Evolutionary conservation across 2,797 vertebrate species (phyloP).

Genomic region (Podargus strigoides): DNA sequence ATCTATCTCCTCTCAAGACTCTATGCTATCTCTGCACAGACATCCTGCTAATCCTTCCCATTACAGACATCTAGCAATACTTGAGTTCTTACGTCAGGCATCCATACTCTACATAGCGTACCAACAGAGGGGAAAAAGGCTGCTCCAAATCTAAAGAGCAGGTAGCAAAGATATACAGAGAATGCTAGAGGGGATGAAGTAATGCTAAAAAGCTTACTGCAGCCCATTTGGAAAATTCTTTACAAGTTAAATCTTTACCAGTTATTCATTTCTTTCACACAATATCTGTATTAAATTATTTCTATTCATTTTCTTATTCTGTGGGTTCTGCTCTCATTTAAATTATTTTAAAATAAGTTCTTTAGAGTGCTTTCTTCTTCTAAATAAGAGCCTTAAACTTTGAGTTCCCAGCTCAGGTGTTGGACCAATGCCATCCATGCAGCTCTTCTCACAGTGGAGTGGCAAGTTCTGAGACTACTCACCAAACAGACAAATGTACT

Average conservation of each 20-base stretch:
- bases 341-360: not conserved
- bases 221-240: not conserved
- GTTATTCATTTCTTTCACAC: not conserved
- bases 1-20: not conserved
- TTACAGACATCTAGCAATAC: not conserved
- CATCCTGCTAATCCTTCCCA: not conserved
- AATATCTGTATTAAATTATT: not conserved
- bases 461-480: not conserved
- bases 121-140: not conserved
- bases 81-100: not conserved
- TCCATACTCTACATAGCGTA: not conserved
- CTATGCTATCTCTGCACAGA: not conserved
- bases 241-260: not conserved
- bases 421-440: not conserved
- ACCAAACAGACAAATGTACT: not conserved
- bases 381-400: not conserved
- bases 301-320: not conserved
- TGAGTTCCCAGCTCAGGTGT: not conserved
- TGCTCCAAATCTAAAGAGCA: not conserved
- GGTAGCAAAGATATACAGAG: not conserved
- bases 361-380: not conserved
- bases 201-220: not conserved
- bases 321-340: not conserved
- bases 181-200: not conserved
- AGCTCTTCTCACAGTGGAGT: not conserved